Evolutionary conservation across 1,140 invertebrate species (phyloP), one percentile per base, ranked within the genome.

Genomic region (Metopolophium dirhodum): DNA sequence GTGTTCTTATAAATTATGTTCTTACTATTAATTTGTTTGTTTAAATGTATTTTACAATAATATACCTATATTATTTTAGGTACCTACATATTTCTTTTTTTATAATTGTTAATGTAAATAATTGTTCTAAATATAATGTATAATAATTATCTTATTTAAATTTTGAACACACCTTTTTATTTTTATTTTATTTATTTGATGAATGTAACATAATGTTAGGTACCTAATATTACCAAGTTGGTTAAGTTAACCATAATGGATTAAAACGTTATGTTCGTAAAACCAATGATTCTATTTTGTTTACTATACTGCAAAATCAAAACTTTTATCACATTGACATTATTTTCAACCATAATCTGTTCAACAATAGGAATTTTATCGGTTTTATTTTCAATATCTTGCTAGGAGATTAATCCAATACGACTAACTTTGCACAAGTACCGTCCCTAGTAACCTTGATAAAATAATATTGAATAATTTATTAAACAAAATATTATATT

Each of bases 381-480:
- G 30, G 61, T 68, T 68, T 30, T n/a, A 77, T n/a, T 77, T 77
- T 77, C n/a, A 77, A 77, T 77, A n/a, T 18, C 14, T n/a, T 77
- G 61, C 14, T 77, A 14, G n/a, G 30, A 77, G 6, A 18, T 77
- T 77, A n/a, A 77, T 77, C n/a, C 18, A n/a, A n/a, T n/a, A 77
- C 30, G 14, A 77, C n/a, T 77, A 77, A n/a, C n/a, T 77, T 77
- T n/a, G n/a, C 14, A 41, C 41, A 0, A 26, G 37, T 85, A 45
- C 20, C 41, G 6, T 41, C 9, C 14, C 20, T 35, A 83, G 35
- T 87, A 87, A 87, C 45, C 86, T 87, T 87, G 86, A 47, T 88
- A 49, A 87, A 49, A 87, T 88, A 88, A 87, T 88, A 88, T 9
- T 35, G n/a, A 88, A 88, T 88, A 88, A 54, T 54, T 54, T n/a